phyloP scores from a whole-genome alignment of 2,888 invertebrate genomes.

The Acrobasis repandana region DNA sequence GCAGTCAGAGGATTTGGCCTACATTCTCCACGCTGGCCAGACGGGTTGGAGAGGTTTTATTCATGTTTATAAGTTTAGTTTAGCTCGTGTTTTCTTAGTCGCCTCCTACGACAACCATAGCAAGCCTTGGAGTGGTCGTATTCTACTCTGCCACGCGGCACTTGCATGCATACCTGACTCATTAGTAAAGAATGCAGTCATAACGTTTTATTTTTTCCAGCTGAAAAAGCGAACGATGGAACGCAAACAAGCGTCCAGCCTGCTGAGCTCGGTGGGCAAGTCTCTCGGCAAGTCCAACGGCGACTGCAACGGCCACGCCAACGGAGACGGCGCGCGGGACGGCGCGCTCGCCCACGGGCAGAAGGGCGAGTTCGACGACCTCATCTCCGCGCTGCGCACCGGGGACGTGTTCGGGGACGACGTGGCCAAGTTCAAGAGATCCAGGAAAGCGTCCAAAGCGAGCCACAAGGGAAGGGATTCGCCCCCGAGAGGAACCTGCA shows the following conservation, averaged over 20 bases:
- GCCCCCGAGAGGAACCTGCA: constrained; percentile 65
- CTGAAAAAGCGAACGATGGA: constrained; percentile 94
- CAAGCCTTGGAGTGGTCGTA: too few relatives aligned
- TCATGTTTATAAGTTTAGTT: too few relatives aligned
- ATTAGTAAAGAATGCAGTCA: too few relatives aligned
- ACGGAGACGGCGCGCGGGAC: constrained; percentile 61
- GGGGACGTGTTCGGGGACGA: constrained; percentile 98
- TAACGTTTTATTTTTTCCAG: constrained; percentile 51
- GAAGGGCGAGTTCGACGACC: constrained; percentile 97
- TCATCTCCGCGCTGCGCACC: constrained; percentile 96
- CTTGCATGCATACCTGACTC: too few relatives aligned
- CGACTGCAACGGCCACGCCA: constrained; percentile 82
- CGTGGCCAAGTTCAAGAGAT: constrained; percentile 91
- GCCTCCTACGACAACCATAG: too few relatives aligned
- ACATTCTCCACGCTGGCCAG: too few relatives aligned
- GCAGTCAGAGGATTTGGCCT: too few relatives aligned
- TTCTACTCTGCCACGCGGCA: too few relatives aligned
- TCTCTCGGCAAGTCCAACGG: constrained; percentile 84
- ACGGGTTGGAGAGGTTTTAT: too few relatives aligned
- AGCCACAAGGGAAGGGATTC: constrained; percentile 73
- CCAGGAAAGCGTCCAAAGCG: constrained; percentile 72
- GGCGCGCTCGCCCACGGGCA: constrained; percentile 70
- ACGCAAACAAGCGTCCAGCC: constrained; percentile 91
- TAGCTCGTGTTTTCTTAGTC: too few relatives aligned
- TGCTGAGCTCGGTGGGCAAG: constrained; percentile 88